phyloP scores from a whole-genome alignment of 1,140 invertebrate genomes.

The Drosophila athabasca region DNA sequence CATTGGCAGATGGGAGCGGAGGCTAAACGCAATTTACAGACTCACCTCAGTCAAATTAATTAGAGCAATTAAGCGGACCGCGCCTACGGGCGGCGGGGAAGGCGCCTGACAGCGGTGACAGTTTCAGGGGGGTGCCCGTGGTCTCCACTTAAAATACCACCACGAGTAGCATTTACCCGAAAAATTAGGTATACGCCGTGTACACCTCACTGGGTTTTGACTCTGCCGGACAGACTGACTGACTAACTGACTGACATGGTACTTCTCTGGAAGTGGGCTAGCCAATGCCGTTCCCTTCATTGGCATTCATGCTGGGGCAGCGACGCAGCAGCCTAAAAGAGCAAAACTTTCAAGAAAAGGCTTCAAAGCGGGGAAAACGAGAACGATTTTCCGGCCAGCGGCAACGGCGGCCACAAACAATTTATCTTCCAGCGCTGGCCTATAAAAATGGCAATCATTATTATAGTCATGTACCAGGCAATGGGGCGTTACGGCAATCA shows the following conservation, averaged over 20 bases:
- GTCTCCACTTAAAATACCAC: not conserved
- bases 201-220: not conserved
- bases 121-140: not conserved
- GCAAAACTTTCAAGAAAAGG: conserved; percentile 41
- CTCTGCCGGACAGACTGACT: not conserved
- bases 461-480: conserved; percentile 78
- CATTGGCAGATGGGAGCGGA: not conserved
- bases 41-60: conserved; percentile 72
- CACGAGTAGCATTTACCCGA: conserved; percentile 14
- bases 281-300: conserved; percentile 28
- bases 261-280: conserved; percentile 10
- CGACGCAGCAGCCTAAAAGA: not conserved
- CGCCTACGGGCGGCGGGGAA: conserved; percentile 26
- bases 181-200: conserved; percentile 45
- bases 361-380: conserved; percentile 41
- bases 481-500: conserved; percentile 80
- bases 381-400: conserved; percentile 43
- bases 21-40: conserved; percentile 44
- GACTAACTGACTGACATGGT: not conserved
- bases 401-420: conserved; percentile 39
- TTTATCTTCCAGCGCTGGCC: conserved; percentile 59
- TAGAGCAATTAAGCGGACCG: conserved; percentile 62
- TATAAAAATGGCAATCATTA: conserved; percentile 77
- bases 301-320: conserved; percentile 28
- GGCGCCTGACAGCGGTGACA: conserved; percentile 5